A percentile compares a stretch with the other conserved stretches of the same genome.
These are phyloP conservation scores for Antigone vipio DNA, from an alignment of 2,113 vertebrate genomes.

Conservation along the genomic window DNA sequence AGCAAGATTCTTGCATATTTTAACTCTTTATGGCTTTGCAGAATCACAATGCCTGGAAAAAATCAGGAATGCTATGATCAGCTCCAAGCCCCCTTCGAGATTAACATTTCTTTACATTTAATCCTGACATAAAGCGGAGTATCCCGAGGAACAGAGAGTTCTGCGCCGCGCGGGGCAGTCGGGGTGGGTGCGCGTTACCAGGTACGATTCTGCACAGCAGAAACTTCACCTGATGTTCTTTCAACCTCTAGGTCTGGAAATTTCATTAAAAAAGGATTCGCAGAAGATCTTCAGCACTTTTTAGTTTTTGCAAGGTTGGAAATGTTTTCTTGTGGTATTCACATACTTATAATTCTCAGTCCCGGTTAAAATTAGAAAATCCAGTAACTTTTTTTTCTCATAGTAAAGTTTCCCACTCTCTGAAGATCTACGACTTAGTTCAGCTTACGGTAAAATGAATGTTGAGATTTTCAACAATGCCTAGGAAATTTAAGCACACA, in stretches of 20 bases:
- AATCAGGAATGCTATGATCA: background rate
- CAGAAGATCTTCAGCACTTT: constrained; percentile 27
- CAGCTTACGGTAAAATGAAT: background rate
- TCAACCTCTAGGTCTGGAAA: constrained; percentile 51
- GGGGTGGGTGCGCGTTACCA: background rate
- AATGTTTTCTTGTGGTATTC: constrained; percentile 47
- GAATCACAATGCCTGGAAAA: background rate
- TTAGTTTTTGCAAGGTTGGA: constrained; percentile 25
- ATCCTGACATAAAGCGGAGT: background rate
- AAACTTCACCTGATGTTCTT: constrained; percentile 41
- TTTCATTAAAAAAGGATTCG: constrained; percentile 60
- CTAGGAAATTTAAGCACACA: constrained; percentile 28
- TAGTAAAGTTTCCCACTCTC: constrained; percentile 41
- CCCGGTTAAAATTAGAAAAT: constrained; percentile 60
- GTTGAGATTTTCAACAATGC: constrained; percentile 21
- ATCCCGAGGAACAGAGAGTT: background rate
- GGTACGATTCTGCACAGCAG: background rate
- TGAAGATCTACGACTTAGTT: constrained; percentile 2
- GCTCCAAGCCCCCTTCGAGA: background rate
- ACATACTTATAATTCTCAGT: constrained; percentile 29
- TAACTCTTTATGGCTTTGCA: background rate
- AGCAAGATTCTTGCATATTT: background rate
- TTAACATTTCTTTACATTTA: constrained; percentile 6
- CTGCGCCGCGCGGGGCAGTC: background rate
- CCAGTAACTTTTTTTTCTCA: background rate